Evolutionary conservation across 1,140 invertebrate species (phyloP).

Genomic region (Drosophila leontia): DNA sequence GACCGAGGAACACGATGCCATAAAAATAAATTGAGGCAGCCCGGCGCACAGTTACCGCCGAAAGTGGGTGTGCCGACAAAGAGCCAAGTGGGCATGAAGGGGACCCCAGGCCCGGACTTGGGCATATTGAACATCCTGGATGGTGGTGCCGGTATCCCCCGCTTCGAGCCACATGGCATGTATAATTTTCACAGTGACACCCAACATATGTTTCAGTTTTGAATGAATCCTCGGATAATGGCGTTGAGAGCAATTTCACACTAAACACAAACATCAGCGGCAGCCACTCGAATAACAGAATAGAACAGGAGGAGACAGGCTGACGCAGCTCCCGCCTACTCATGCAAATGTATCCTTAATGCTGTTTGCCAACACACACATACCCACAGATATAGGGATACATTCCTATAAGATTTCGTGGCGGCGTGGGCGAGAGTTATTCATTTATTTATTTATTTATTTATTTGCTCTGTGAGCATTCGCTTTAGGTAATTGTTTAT

Average conservation of each 20-base stretch:
- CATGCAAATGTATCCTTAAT: slow-evolving; percentile 70
- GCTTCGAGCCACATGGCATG: slow-evolving; percentile 7
- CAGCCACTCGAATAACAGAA: slow-evolving; percentile 30
- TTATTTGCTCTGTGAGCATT: slow-evolving; percentile 43
- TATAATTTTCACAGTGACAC: slow-evolving; percentile 72
- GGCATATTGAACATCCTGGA: slow-evolving; percentile 25
- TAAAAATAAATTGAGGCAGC: slow-evolving; percentile 74
- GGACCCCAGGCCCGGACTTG: slow-evolving; percentile 1
- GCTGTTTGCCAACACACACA: slow-evolving; percentile 44
- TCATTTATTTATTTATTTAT: slow-evolving; percentile 58
- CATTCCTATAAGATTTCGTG: slow-evolving; percentile 48
- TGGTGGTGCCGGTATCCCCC: background rate
- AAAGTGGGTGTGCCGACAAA: slow-evolving; percentile 41
- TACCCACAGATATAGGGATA: slow-evolving; percentile 27
- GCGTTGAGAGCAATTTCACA: slow-evolving; percentile 63
- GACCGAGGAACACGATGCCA: slow-evolving; percentile 65
- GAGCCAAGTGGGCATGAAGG: slow-evolving; percentile 28
- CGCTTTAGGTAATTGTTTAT: slow-evolving; percentile 67
- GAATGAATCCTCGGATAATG: slow-evolving; percentile 73
- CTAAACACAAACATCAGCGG: slow-evolving; percentile 67
- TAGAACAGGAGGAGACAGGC: background rate
- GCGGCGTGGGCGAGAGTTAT: slow-evolving; percentile 7
- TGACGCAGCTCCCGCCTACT: slow-evolving; percentile 23
- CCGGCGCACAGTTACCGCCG: slow-evolving; percentile 29
- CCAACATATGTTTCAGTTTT: slow-evolving; percentile 76